Conservation (phyloP, 2,797 vertebrate species). For the Lagocephalus sceleratus region DNA sequence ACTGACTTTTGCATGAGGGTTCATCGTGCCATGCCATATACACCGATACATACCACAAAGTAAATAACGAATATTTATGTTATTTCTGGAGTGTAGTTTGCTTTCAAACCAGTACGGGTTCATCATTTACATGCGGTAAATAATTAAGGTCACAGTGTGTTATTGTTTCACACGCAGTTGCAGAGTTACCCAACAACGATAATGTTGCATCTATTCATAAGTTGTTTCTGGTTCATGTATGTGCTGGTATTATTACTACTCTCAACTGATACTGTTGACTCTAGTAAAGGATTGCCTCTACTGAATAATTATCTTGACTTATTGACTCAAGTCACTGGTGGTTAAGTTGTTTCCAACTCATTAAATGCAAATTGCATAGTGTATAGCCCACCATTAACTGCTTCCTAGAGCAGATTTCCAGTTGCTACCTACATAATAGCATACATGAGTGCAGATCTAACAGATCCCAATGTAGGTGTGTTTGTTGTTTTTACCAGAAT, state of each 20-base stretch:
- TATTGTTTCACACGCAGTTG: not conserved
- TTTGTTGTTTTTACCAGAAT: no score
- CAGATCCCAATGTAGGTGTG: no score
- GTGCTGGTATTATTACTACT: not conserved
- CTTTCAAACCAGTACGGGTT: not conserved
- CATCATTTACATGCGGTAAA: not conserved
- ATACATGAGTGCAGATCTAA: no score
- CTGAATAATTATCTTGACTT: slow-evolving; percentile 16
- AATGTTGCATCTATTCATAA: no score
- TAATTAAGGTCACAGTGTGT: not conserved
- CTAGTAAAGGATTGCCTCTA: slow-evolving; percentile 14
- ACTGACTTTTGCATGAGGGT: slow-evolving; percentile 13
- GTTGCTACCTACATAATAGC: no score
- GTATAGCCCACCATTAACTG: not conserved
- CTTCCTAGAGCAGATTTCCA: no score
- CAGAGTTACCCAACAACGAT: no score
- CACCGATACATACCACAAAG: not conserved
- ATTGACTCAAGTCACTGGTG: slow-evolving; percentile 5
- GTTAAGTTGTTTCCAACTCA: slow-evolving; percentile 6
- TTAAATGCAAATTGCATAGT: slow-evolving; percentile 5
- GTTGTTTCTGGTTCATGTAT: not conserved
- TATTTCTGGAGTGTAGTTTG: not conserved
- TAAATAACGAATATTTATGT: not conserved
- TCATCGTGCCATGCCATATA: not conserved
- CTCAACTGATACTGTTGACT: not conserved